These are phyloP conservation scores for Ctenodactylus gundi DNA, from an alignment of 2,113 vertebrate species.

Conservation along the genomic window DNA sequence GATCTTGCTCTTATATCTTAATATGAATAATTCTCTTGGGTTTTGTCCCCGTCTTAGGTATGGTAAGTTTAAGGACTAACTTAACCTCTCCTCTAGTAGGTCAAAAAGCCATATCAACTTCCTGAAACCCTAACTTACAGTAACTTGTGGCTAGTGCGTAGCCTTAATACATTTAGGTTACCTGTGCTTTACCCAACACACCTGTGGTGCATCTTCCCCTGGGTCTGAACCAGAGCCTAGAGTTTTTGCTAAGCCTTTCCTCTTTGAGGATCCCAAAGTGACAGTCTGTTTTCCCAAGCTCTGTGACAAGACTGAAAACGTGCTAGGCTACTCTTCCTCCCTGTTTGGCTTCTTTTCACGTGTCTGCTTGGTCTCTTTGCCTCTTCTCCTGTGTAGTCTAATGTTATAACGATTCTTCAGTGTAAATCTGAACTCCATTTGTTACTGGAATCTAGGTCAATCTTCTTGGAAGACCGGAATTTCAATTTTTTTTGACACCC, in stretches of 20 bases:
- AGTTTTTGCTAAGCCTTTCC: not conserved
- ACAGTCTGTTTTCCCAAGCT: not conserved
- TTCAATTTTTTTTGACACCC: not conserved
- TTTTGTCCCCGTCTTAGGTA: not conserved
- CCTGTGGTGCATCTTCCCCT: fast-evolving
- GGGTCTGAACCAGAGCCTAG: not conserved
- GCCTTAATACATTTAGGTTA: not conserved
- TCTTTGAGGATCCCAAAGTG: not conserved
- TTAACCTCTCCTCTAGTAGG: not conserved
- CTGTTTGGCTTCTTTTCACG: not conserved
- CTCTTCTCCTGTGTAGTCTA: not conserved
- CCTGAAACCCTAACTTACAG: not conserved
- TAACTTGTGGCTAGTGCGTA: not conserved
- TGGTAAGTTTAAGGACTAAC: not conserved
- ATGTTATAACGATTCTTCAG: not conserved
- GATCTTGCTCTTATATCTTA: not conserved
- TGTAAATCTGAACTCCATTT: not conserved
- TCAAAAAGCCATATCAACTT: not conserved
- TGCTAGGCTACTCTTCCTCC: not conserved
- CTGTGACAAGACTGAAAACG: not conserved
- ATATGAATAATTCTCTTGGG: not conserved
- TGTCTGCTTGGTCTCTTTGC: not conserved
- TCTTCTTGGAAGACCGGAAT: not conserved
- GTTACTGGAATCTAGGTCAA: not conserved
- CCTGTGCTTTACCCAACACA: not conserved